Conservation (phyloP, 1,140 invertebrate genomes). For the Heterodera carotae region DNA sequence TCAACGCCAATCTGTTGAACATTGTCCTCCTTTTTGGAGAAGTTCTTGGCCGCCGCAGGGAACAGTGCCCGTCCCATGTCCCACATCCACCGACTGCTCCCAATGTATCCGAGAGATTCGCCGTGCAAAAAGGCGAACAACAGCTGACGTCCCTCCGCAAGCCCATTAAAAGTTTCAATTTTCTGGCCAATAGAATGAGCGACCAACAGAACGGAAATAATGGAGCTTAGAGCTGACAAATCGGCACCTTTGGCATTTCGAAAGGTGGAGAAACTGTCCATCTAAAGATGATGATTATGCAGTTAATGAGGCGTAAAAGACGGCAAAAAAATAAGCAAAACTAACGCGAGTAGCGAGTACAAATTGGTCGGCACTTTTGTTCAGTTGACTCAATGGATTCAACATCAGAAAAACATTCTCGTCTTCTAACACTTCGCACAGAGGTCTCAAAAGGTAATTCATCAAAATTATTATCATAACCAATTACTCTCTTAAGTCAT, state of each 20-base stretch:
- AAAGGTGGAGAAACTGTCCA: conserved; percentile 54
- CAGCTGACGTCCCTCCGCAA: conserved; percentile 43
- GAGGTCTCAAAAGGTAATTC: conserved; percentile 11
- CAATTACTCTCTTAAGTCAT: background rate
- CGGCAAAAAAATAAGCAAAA: conserved; percentile 13
- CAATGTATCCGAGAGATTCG: conserved; percentile 57
- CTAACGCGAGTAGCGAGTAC: conserved; percentile 29
- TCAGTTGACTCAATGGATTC: conserved; percentile 39
- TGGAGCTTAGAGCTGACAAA: conserved; percentile 49
- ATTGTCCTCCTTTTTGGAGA: conserved; percentile 30
- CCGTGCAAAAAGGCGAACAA: conserved; percentile 56
- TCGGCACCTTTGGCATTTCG: conserved; percentile 45
- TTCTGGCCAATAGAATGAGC: conserved; percentile 52
- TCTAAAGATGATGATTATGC: conserved; percentile 42
- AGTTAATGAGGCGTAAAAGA: conserved; percentile 29
- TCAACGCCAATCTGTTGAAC: conserved; percentile 40
- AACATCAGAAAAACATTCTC: conserved; percentile 48
- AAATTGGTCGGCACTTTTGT: conserved; percentile 38
- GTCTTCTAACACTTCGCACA: conserved; percentile 47
- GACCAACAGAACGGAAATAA: conserved; percentile 52
- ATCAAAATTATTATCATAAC: conserved; percentile 7
- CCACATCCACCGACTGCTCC: conserved; percentile 50
- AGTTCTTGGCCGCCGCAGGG: conserved; percentile 35
- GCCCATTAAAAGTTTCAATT: conserved; percentile 39
- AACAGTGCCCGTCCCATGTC: conserved; percentile 46